Conservation (phyloP, 2,888 invertebrate species). For the Metallyticus violacea region DNA sequence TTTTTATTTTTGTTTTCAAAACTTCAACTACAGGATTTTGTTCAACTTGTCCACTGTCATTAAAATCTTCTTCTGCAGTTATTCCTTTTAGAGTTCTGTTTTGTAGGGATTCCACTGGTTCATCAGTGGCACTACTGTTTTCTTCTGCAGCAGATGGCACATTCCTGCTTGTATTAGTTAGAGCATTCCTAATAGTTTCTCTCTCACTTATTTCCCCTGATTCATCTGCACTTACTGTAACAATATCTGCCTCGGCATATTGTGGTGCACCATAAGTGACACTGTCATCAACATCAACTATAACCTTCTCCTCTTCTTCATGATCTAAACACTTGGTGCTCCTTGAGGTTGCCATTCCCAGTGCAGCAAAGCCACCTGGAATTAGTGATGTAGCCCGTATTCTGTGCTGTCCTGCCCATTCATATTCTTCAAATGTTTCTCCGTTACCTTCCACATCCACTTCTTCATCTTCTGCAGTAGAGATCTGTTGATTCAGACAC, state of each 20-base stretch:
- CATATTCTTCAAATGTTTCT: slow-evolving; percentile 75
- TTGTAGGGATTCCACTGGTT: no score
- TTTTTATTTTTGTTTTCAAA: neutral
- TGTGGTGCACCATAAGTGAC: neutral
- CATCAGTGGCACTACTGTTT: no score
- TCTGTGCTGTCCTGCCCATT: slow-evolving; percentile 57
- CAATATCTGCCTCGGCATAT: neutral
- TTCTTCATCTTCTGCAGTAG: slow-evolving; percentile 27
- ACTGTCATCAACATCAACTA: neutral
- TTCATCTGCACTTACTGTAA: neutral
- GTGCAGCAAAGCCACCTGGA: neutral
- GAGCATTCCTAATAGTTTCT: no score
- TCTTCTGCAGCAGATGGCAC: no score
- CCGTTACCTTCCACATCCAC: slow-evolving; percentile 32
- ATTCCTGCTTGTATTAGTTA: no score
- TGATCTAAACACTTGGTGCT: neutral
- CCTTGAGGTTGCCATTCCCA: neutral
- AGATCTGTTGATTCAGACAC: slow-evolving; percentile 37
- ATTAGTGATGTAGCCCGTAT: neutral
- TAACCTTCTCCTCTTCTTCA: neutral
- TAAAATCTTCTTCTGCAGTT: neutral
- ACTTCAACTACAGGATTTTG: neutral
- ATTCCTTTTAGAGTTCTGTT: no score
- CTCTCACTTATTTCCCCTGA: neutral
- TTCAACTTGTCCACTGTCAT: no score